Base-by-base conservation (phyloP, 23 tunicate genomes). In the Diplosoma virens region DNA sequence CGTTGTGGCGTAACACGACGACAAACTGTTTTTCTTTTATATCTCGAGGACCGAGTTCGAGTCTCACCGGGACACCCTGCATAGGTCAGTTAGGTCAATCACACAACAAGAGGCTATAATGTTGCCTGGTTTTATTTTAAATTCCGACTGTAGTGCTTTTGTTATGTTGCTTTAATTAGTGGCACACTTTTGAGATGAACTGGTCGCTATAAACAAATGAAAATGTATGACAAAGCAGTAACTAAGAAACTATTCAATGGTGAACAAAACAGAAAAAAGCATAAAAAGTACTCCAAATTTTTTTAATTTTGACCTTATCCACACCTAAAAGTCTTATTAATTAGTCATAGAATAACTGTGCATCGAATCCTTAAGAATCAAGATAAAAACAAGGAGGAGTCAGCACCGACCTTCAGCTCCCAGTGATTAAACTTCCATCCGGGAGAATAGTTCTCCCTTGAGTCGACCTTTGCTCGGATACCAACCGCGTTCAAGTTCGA, bases 341-440 rank as follows among this genome's bases (percentile, higher is more conserved):
- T 41, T 41, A 7, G 50, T 41, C 11, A 41, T 41, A 41, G 50
- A 14, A 7, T 7, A 41, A 41, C 9, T 41, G 11, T 41, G 50
- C 50, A 7, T 41, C 14, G 14, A 61, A 67, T n/a, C n/a, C n/a
- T n/a, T n/a, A n/a, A n/a, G n/a, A n/a, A n/a, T n/a, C n/a, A n/a
- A n/a, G n/a, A n/a, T n/a, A n/a, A n/a, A n/a, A n/a, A n/a, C n/a
- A n/a, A n/a, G n/a, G n/a, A n/a, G n/a, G n/a, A n/a, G n/a, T n/a
- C 50, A 73, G 50, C 2, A 3, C 56, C 35, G 11, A 92, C 97
- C 87, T 92, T 92, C 47, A 93, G 34, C 36, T 93, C 98, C 98
- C 98, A 93, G 77, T 93, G 93, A 35, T 93, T 93, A 48, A 93
- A 93, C 61, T 93, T 93, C 98, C 98, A 93, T 21, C 98, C 98